Conservation (phyloP, 2,888 invertebrate genomes). For the Heliconius aoede region DNA sequence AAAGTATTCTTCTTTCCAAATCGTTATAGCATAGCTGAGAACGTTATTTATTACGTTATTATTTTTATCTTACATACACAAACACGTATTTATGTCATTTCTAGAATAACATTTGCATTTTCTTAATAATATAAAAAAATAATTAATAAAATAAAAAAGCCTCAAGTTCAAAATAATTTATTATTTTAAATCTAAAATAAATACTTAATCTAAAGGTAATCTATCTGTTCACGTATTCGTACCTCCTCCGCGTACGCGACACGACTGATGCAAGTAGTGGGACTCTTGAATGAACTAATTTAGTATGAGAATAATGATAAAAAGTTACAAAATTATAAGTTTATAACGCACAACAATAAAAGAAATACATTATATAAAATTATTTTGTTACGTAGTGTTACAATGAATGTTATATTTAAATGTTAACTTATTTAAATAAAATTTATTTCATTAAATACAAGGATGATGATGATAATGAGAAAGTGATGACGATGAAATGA, state of each 20-base stretch:
- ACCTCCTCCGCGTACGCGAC: not conserved
- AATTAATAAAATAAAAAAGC: conserved; percentile 1
- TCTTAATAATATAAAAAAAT: not conserved
- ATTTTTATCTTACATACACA: no score
- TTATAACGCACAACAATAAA: not conserved
- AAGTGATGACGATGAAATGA: conserved; percentile 10
- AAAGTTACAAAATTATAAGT: not conserved
- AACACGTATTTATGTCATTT: not conserved
- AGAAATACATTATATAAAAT: not conserved
- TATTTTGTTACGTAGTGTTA: not conserved
- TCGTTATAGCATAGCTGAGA: no score
- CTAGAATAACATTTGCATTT: no score
- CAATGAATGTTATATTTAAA: no score
- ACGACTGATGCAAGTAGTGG: conserved; percentile 2
- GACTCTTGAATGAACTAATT: not conserved
- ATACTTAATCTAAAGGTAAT: conserved; percentile 37
- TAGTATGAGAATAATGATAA: not conserved
- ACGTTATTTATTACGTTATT: no score
- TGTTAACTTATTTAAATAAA: no score
- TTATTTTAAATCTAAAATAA: conserved; percentile 41
- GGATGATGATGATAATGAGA: not conserved
- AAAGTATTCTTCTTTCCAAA: no score
- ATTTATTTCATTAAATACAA: no score
- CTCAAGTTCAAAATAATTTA: conserved; percentile 12
- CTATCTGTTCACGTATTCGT: no score